These are phyloP conservation scores for Halcyon senegalensis DNA, from an alignment of 2,113 vertebrate species.

Conservation along the genomic window DNA sequence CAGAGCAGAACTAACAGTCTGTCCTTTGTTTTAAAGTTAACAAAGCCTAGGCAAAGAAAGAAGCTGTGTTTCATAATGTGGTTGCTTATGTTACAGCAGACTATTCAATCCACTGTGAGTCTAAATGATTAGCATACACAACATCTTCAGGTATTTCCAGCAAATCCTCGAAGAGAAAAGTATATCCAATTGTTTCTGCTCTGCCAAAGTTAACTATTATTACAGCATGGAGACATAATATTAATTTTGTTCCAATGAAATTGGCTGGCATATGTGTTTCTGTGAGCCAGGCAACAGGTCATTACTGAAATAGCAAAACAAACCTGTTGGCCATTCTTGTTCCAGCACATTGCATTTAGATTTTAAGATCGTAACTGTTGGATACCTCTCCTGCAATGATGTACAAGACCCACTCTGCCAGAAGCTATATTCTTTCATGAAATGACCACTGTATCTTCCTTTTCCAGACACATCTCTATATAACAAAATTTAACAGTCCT, in stretches of 20 bases:
- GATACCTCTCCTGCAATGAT: slow-evolving; percentile 53
- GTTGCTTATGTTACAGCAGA: neutral
- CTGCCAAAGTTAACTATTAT: slow-evolving; percentile 72
- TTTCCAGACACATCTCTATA: slow-evolving; percentile 48
- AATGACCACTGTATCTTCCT: slow-evolving; percentile 52
- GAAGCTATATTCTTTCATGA: slow-evolving; percentile 51
- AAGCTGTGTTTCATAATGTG: neutral
- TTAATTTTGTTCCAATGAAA: slow-evolving; percentile 71
- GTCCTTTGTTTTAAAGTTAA: neutral
- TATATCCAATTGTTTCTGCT: slow-evolving; percentile 33
- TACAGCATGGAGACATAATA: slow-evolving; percentile 63
- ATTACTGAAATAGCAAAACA: slow-evolving; percentile 70
- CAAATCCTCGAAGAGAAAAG: slow-evolving; percentile 40
- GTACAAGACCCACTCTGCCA: slow-evolving; percentile 42
- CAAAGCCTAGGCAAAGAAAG: neutral
- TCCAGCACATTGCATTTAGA: slow-evolving; percentile 62
- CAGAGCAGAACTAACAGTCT: neutral
- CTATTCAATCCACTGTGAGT: slow-evolving; percentile 1
- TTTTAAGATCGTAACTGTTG: slow-evolving; percentile 60
- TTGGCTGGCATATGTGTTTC: slow-evolving; percentile 69
- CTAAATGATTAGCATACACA: neutral
- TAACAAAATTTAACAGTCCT: slow-evolving; percentile 58
- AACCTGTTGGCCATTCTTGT: slow-evolving; percentile 30
- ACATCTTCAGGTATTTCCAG: slow-evolving; percentile 15
- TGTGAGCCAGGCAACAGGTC: slow-evolving; percentile 69